Percentiles rank a stretch among this genome's conserved stretches.
These are phyloP conservation scores for Lissonota sp. DNA, from an alignment of 2,888 invertebrate genomes.

Conservation along the genomic window DNA sequence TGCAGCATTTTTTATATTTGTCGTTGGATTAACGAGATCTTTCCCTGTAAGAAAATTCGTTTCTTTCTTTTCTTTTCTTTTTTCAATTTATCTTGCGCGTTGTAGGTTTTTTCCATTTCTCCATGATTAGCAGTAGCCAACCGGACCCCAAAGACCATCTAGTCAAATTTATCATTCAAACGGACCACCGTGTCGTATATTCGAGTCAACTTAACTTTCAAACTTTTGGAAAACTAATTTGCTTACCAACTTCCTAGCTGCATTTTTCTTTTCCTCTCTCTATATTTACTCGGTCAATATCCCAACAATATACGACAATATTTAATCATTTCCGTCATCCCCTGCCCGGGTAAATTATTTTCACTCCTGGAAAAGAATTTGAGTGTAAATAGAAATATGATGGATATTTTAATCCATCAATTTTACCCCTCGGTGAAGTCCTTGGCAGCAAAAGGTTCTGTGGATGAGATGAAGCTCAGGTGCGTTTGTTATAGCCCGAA, in stretches of 20 bases:
- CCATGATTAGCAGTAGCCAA: neutral
- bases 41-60: too few species aligned
- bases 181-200: neutral
- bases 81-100: neutral
- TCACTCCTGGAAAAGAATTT: neutral
- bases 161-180: neutral
- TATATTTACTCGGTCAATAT: neutral
- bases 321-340: neutral
- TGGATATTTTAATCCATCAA: neutral
- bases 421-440: neutral
- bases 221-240: conserved; percentile 28
- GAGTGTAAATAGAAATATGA: neutral
- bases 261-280: neutral
- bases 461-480: neutral
- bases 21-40: too few species aligned
- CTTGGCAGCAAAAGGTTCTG: neutral
- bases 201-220: neutral
- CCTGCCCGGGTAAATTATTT: neutral
- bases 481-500: neutral
- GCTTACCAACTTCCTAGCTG: neutral
- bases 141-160: neutral
- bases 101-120: neutral
- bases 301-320: neutral
- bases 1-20: neutral
- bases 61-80: neutral